phyloP scores from a whole-genome alignment of 2,113 vertebrate species.

The Sitta europaea region DNA sequence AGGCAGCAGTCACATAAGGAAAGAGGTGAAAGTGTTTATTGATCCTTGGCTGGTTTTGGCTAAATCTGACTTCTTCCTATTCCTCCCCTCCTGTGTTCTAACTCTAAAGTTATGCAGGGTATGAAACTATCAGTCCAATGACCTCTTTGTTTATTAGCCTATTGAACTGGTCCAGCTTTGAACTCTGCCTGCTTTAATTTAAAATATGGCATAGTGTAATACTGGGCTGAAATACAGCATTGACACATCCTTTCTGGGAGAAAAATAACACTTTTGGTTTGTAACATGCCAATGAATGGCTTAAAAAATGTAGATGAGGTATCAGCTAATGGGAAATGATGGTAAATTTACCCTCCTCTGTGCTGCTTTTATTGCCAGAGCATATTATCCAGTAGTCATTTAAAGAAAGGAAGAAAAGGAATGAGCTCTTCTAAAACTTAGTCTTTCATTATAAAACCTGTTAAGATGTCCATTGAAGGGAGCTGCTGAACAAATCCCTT shows the following conservation, averaged over 20 bases:
- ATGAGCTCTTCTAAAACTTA: not conserved
- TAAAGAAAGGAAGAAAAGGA: not conserved
- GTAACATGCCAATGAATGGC: not conserved
- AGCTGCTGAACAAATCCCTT: not conserved
- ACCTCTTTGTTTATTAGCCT: not conserved
- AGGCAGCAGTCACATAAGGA: not conserved
- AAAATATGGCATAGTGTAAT: not conserved
- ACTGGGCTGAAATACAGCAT: not conserved
- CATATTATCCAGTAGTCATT: not conserved
- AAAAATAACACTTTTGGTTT: not conserved
- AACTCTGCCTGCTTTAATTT: not conserved
- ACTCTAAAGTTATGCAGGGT: not conserved
- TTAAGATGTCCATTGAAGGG: not conserved
- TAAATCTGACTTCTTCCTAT: not conserved
- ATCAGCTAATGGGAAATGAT: not conserved
- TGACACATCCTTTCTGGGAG: not conserved
- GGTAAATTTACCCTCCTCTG: not conserved
- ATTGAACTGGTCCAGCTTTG: not conserved
- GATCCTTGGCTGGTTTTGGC: not conserved
- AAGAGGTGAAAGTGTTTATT: not conserved
- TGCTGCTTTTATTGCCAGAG: not conserved
- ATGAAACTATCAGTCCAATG: not conserved
- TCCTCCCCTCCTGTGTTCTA: not conserved
- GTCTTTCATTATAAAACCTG: not conserved
- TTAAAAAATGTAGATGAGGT: not conserved